These are phyloP conservation scores for Anguilla marmorata DNA, from an alignment of 2,797 vertebrate genomes.

Conservation along the genomic window DNA sequence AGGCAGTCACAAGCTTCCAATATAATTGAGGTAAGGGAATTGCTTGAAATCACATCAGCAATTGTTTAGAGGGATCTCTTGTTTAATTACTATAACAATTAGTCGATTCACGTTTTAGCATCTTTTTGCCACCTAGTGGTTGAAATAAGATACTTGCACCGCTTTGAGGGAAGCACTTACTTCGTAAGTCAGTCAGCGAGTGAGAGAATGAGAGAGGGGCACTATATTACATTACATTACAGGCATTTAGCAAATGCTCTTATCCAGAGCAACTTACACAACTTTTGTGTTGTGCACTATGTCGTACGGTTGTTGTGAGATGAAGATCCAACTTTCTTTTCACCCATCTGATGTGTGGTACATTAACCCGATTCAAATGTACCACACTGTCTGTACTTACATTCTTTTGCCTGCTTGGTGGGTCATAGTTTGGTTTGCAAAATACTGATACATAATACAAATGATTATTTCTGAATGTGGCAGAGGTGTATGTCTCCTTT, in stretches of 20 bases:
- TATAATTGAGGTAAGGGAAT: not conserved
- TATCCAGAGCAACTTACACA: too few species aligned
- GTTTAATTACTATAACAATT: not conserved
- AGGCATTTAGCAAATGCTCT: too few species aligned
- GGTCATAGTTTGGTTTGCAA: not conserved
- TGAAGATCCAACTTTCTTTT: not conserved
- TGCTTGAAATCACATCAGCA: not conserved
- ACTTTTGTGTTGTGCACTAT: too few species aligned
- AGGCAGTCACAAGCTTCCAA: not conserved
- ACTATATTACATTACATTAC: too few species aligned
- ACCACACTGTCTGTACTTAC: not conserved
- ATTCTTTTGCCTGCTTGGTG: not conserved
- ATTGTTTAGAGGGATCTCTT: not conserved
- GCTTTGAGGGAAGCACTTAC: not conserved
- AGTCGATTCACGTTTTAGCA: not conserved
- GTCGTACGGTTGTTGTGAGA: not conserved
- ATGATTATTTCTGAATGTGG: not conserved
- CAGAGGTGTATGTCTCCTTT: too few species aligned
- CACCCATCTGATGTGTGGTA: not conserved
- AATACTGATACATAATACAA: not conserved
- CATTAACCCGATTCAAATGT: not conserved
- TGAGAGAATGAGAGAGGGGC: too few species aligned
- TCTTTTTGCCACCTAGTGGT: not conserved
- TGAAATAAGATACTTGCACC: not conserved
- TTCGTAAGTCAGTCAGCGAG: not conserved